phyloP scores from a whole-genome alignment of 2,888 invertebrate genomes.

The Carterocephalus palaemon region DNA sequence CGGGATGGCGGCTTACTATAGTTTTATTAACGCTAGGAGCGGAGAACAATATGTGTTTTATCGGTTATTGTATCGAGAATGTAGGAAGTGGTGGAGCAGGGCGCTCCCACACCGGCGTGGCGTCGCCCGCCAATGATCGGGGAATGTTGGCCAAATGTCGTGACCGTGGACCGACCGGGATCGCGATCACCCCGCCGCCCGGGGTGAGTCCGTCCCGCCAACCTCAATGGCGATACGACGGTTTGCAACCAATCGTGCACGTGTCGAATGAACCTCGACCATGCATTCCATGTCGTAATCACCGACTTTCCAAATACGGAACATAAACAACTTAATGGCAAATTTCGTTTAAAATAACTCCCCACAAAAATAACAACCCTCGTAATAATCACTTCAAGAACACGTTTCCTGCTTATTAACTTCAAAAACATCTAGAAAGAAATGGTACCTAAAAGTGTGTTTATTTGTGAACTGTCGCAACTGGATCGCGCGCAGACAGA shows the following conservation, averaged over 20 bases:
- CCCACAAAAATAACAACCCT: constrained; percentile 13
- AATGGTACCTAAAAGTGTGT: no score
- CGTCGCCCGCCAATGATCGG: constrained; percentile 57
- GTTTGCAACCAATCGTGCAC: constrained; percentile 71
- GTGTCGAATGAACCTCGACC: constrained; percentile 54
- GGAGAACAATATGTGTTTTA: constrained; percentile 53
- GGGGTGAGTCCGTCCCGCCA: constrained; percentile 62
- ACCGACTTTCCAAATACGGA: constrained; percentile 34
- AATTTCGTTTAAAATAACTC: constrained; percentile 12
- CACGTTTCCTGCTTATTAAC: background rate
- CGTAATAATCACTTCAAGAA: constrained; percentile 2
- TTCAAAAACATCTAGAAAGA: no score
- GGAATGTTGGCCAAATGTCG: constrained; percentile 77
- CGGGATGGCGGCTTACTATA: constrained; percentile 27
- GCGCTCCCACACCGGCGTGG: constrained; percentile 70
- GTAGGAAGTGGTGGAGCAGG: constrained; percentile 72
- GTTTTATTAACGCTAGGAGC: constrained; percentile 31
- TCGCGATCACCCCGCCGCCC: constrained; percentile 75
- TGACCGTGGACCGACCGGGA: constrained; percentile 74
- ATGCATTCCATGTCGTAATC: constrained; percentile 44
- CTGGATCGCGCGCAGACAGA: constrained; percentile 12
- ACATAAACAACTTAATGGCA: constrained; percentile 17
- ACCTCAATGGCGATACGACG: constrained; percentile 70
- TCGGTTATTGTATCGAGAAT: constrained; percentile 67
- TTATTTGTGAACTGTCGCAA: constrained; percentile 2